Percentiles rank a stretch among this genome's conserved stretches.
Conservation (phyloP, 2,113 vertebrate species). For the Ailurus styani region DNA sequence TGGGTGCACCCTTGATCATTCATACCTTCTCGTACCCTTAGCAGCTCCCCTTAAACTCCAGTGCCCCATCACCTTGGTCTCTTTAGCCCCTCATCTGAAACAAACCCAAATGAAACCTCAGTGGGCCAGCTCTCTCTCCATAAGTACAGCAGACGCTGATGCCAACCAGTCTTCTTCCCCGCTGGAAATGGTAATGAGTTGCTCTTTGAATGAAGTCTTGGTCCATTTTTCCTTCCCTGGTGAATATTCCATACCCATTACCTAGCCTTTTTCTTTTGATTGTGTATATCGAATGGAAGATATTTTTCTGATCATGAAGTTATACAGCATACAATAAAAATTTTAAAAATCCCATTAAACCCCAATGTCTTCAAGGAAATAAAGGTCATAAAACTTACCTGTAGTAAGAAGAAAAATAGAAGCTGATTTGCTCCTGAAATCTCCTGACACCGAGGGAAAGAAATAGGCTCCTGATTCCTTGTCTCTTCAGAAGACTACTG, state of each 20-base stretch:
- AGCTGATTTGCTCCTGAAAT: neutral
- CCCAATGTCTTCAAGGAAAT: neutral
- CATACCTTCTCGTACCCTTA: neutral
- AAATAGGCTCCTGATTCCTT: neutral
- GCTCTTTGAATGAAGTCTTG: neutral
- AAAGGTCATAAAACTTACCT: neutral
- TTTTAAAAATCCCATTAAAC: neutral
- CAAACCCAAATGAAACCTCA: neutral
- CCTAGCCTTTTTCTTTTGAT: neutral
- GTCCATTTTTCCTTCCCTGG: neutral
- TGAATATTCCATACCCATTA: neutral
- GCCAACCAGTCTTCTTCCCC: neutral
- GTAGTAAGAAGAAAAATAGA: neutral
- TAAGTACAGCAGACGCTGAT: fast-evolving
- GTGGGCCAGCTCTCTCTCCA: neutral
- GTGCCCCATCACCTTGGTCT: neutral
- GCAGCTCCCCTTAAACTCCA: neutral
- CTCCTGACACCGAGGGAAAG: neutral
- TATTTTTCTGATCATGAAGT: neutral
- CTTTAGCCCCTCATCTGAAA: neutral
- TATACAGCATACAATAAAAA: neutral
- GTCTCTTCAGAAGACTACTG: neutral
- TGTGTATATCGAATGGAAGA: neutral
- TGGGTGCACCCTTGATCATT: neutral
- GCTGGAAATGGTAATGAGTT: neutral